These are phyloP conservation scores for Macquaria ambigua DNA, from an alignment of 2,113 vertebrate species.

Conservation along the genomic window DNA sequence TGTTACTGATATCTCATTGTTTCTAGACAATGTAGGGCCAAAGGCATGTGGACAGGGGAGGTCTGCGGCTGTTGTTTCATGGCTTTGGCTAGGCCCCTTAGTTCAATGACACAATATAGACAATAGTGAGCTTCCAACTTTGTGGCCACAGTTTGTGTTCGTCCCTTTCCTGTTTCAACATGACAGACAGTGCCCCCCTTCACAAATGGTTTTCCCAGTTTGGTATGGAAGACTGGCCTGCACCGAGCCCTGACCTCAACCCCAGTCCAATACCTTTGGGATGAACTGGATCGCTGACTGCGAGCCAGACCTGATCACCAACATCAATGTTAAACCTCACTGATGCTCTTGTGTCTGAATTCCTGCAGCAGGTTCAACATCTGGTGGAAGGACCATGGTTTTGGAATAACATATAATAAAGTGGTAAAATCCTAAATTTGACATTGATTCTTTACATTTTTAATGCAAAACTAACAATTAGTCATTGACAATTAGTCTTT, in stretches of 20 bases:
- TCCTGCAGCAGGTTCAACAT: background rate
- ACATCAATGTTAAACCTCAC: background rate
- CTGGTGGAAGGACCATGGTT: no score
- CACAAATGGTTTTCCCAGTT: background rate
- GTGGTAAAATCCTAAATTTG: background rate
- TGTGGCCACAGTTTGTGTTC: background rate
- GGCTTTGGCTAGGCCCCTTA: background rate
- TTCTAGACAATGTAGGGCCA: background rate
- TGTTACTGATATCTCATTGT: background rate
- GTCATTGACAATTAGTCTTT: background rate
- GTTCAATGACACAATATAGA: background rate
- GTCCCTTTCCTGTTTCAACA: background rate
- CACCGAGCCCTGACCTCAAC: background rate
- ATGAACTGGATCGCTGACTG: background rate
- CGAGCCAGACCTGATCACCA: background rate
- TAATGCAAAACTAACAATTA: background rate
- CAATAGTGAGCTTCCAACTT: background rate
- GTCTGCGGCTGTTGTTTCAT: background rate
- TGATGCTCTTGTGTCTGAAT: background rate
- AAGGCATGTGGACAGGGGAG: background rate
- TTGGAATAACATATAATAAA: background rate
- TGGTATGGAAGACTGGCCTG: background rate
- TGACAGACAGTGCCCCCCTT: background rate
- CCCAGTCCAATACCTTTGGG: background rate
- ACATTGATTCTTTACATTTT: background rate